Evolutionary conservation across 2,888 invertebrate species (phyloP), one percentile per base, ranked within the genome.

Genomic region (Tortrix viridana): DNA sequence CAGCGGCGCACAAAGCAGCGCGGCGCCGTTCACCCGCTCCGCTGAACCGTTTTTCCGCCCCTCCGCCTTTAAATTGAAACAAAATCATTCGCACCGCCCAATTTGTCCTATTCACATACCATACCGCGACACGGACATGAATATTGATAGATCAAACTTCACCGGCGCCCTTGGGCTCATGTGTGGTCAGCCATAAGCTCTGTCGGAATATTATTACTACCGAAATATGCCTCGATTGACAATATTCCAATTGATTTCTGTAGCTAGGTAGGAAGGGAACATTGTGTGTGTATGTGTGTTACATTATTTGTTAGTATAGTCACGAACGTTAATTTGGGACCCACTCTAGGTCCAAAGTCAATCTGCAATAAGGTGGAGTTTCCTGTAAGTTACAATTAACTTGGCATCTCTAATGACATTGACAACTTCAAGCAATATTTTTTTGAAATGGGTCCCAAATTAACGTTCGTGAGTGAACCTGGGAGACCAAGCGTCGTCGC

Each of bases 51-150:
- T 84, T 84, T 85, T 85, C 80, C 83, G 75, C 81, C 81, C 77
- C 79, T 81, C 82, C 80, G 82, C 81, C 81, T 86, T 86, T 84
- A 80, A 85, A 87, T 82, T 84, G 82, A 84, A 87, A 87, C 82
- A 84, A 86, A 86, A 84, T 82, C 77, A 77, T 74, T 81, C 73
- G 77, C 75, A 72, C 71, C 71, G 68, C 70, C 71, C 71, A 75
- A 80, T 77, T 77, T 79, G 75, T 60, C 72, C 69, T 73, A 72
- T 75, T 67, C 67, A 65, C 65, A 65, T 49, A 46, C 26, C 44
- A 59, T 60, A 19, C 49, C 32, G 54, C 46, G 55, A 54, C 50
- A 60, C 56, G 41, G 47, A 48, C 60, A 68, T 59, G 66, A 68
- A 70, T 71, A 71, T 74, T 71, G 69, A 69, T 65, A 67, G 67